Base-by-base conservation (phyloP, 2,888 invertebrate species). In the Rhagium mordax region DNA sequence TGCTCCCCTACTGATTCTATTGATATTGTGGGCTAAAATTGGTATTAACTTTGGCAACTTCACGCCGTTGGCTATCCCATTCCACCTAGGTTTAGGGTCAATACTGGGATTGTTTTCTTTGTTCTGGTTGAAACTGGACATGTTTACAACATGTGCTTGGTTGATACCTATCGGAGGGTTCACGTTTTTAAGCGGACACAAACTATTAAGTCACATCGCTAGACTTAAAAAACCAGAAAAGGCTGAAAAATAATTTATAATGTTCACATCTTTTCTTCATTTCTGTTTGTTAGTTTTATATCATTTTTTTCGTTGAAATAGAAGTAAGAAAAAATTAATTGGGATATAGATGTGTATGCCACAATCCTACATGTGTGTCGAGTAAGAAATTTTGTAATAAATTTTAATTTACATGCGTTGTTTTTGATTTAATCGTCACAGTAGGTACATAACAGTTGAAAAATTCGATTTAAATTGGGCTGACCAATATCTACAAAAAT, bases 121-220 rank as follows among this genome's bases (percentile, higher is more conserved):
- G 83, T 97, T 99, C 90, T 99, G 98, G 98, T 89, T 97, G 81
- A 91, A 94, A 85, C 90, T 99, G 82, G 94, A 97, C 85, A 99
- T 99, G 99, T 99, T 99, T 90, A 93, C 94, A 79, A 98, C 99
- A 16, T 90, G 98, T 82, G 94, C 96, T 81, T 97, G 96, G 89
- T 91, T 99, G 82, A 89, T 95, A 79, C 93, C 95, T 73, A 90
- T 99, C 70, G 97, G 94, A 71, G 90, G 94, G 48, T 91, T 98
- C 78, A 98, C 98, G 70, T 98, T 99, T 91, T 91, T 99, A 48
- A 93, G 95, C 74, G 99, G 99, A 1, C 98, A 98, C 87, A 93
- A 96, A 79, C 91, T 99, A 86, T 91, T 99, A 81, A 94, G 96
- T 72, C 91, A 93, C 73, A 93, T 98, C 81, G 96, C 93, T 21